Evolutionary conservation across 2,797 vertebrate genomes (phyloP).

Genomic region (Pantherophis vulpinus): DNA sequence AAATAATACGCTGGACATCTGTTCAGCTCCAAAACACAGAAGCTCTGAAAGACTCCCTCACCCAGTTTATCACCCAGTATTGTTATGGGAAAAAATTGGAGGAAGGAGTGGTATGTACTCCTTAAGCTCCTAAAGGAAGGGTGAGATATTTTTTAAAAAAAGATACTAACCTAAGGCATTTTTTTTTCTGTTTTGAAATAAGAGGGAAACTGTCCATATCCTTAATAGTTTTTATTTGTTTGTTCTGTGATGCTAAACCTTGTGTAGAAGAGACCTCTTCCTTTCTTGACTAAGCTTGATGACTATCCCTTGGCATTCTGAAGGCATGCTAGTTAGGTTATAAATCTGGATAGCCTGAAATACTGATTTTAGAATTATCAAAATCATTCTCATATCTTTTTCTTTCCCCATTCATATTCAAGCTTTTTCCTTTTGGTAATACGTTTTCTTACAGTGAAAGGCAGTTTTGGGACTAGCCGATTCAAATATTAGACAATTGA

Average conservation of each 20-base stretch:
- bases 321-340: background rate
- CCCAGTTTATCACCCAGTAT: background rate
- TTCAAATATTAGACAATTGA: background rate
- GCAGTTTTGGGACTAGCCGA: background rate
- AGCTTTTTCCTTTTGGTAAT: background rate
- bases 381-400: background rate
- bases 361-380: background rate
- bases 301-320: background rate
- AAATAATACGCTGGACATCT: background rate
- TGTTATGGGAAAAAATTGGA: background rate
- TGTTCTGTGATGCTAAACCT: background rate
- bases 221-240: background rate
- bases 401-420: background rate
- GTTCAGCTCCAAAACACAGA: background rate
- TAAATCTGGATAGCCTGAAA: background rate
- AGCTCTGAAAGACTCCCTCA: background rate
- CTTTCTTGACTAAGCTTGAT: background rate
- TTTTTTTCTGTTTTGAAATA: background rate
- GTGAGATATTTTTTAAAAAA: background rate
- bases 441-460: background rate
- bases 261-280: background rate
- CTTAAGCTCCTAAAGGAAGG: background rate
- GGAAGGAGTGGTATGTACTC: background rate
- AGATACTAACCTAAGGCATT: background rate
- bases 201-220: background rate